Base-by-base conservation (phyloP, 2,113 vertebrate genomes). In the Otis tarda region DNA sequence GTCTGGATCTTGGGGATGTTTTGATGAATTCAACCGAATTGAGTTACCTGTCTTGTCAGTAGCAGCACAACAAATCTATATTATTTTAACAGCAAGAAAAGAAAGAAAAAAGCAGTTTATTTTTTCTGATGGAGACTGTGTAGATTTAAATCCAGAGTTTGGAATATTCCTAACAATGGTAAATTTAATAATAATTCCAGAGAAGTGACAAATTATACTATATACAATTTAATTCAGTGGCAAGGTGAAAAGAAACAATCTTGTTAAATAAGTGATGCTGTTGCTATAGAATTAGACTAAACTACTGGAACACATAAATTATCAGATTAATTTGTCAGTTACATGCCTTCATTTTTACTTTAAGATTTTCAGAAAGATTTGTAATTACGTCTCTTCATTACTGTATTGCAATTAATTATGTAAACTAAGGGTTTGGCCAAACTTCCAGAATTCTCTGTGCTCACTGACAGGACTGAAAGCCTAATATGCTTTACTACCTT, bases 131-230 rank as follows among this genome's bases (percentile, higher is more conserved):
- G 99, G 99, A 80, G 99, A 99, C 75, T 75, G 97, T 64, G 99
- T 99, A 33, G 97, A 99, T 95, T 98, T 99, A 98, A 99, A 99
- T 93, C 98, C 98, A 47, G 99, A 99, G 95, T 99, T 99, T 92
- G 99, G 99, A 91, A 98, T 99, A 97, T 99, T 99, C 97, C 96
- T 99, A 87, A 99, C 99, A 73, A 99, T 99, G 99, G 99, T 99
- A 97, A 98, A 68, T 93, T 60, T 88, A 78, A 50, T 81, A 79
- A 71, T 82, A 94, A 39, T 94, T 90, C 30, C 9, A 55, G 43
- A 68, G 15, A 90, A 77, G 23, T 86, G n/a, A 52, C 7, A 49
- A 78, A 87, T 77, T 83, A 28, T 63, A 59, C 53, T 53, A 41
- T 55, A 18, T 83, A 61, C 22, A 68, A 79, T 9, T 59, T 86